A percentile compares a stretch with the other conserved stretches of the same genome.
phyloP scores from a whole-genome alignment of 2,888 invertebrate species.

The Proisotoma minuta region DNA sequence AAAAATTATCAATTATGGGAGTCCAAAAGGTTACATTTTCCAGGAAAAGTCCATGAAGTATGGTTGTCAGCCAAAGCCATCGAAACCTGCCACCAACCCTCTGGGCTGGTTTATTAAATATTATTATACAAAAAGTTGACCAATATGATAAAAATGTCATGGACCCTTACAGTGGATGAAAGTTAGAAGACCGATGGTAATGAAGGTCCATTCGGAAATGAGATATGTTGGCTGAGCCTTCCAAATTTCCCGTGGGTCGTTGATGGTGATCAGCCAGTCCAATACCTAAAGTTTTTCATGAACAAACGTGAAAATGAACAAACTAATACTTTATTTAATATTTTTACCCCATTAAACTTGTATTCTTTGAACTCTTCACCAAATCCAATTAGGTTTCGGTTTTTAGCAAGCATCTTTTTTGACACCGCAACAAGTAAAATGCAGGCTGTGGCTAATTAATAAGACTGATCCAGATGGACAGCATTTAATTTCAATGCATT shows the following conservation, averaged over 20 bases:
- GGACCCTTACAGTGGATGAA: slow-evolving; percentile 61
- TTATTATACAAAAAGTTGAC: not conserved
- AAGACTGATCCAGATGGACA: too few species aligned
- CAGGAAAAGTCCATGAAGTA: slow-evolving; percentile 68
- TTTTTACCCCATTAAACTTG: slow-evolving; percentile 44
- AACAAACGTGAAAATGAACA: not conserved
- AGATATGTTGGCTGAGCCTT: slow-evolving; percentile 64
- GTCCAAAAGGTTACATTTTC: slow-evolving; percentile 66
- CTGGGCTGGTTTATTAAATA: slow-evolving; percentile 57
- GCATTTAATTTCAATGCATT: too few species aligned
- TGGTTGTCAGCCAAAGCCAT: slow-evolving; percentile 67
- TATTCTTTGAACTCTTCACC: slow-evolving; percentile 46
- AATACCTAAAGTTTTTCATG: slow-evolving; percentile 52
- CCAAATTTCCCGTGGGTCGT: slow-evolving; percentile 59
- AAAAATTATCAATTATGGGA: slow-evolving; percentile 75
- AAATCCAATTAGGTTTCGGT: slow-evolving; percentile 29
- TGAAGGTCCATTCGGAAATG: slow-evolving; percentile 60
- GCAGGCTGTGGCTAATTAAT: too few species aligned
- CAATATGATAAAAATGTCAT: slow-evolving; percentile 1
- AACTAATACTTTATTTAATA: not conserved
- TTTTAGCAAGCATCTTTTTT: not conserved
- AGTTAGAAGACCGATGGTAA: slow-evolving; percentile 62
- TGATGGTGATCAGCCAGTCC: slow-evolving; percentile 61
- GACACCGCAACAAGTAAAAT: too few species aligned
- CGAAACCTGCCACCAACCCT: slow-evolving; percentile 67